These are phyloP conservation scores for Oncorhynchus mykiss DNA, from an alignment of 2,113 vertebrate species.

Conservation along the genomic window DNA sequence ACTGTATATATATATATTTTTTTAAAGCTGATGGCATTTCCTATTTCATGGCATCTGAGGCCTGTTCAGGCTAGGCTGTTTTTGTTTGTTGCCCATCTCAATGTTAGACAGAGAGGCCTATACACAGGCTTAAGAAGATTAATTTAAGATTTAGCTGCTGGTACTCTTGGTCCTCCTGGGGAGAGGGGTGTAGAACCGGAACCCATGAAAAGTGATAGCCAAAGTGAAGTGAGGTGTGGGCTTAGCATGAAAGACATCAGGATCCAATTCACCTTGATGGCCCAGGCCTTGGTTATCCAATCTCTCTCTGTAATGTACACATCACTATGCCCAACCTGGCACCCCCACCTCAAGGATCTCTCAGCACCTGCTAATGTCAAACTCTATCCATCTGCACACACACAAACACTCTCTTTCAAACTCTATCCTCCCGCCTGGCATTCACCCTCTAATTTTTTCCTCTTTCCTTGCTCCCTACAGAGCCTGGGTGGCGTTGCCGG, in stretches of 20 bases:
- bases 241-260: constrained; percentile 47
- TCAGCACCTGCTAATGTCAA: constrained; percentile 66
- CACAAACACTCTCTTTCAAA: constrained; percentile 51
- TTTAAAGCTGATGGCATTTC: neutral
- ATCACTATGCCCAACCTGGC: constrained; percentile 48
- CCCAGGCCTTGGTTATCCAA: constrained; percentile 45
- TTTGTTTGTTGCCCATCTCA: too few relatives aligned
- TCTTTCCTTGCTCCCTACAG: constrained; percentile 77
- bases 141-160: neutral
- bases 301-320: constrained; percentile 53
- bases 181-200: neutral
- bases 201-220: neutral
- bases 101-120: too few relatives aligned
- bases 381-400: constrained; percentile 46
- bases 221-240: constrained; percentile 18
- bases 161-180: neutral
- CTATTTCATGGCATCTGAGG: neutral
- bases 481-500: constrained; percentile 72
- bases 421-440: constrained; percentile 54
- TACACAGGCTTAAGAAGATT: neutral
- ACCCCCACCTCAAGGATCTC: neutral
- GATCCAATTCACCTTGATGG: constrained; percentile 56
- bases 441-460: constrained; percentile 78
- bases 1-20: too few relatives aligned
- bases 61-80: neutral